Percentiles rank a stretch among this genome's conserved stretches.
These are phyloP conservation scores for Colostygia pectinataria DNA, from an alignment of 2,888 invertebrate species.

Conservation along the genomic window DNA sequence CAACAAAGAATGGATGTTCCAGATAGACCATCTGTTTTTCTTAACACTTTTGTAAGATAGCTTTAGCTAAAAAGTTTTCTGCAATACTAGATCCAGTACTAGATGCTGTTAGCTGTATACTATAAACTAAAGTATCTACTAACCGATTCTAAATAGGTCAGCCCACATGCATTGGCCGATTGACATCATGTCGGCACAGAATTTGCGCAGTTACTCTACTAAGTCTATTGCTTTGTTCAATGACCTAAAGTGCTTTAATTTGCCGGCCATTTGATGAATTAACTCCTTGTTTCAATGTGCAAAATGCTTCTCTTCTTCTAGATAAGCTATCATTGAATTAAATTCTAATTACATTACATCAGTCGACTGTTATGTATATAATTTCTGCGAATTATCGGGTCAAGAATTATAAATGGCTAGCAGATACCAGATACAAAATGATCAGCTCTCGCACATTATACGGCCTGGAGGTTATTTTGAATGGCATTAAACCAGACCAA, in stretches of 20 bases:
- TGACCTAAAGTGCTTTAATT: constrained; percentile 21
- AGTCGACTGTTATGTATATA: constrained; percentile 18
- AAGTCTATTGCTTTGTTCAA: constrained; percentile 27
- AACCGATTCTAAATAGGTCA: constrained; percentile 32
- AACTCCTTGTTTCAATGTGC: constrained; percentile 16
- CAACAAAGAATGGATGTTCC: neutral
- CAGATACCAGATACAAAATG: constrained; percentile 21
- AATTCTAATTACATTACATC: constrained; percentile 22
- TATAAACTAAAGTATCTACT: constrained; percentile 8
- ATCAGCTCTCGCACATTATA: constrained; percentile 17
- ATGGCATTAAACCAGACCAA: constrained; percentile 41
- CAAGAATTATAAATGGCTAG: constrained; percentile 21
- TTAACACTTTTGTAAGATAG: too few relatives aligned
- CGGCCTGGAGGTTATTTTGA: constrained; percentile 42
- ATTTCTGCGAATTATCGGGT: constrained; percentile 24
- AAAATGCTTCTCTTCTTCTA: constrained; percentile 13
- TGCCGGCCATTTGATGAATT: constrained; percentile 18
- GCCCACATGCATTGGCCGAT: constrained; percentile 33
- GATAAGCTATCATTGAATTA: constrained; percentile 23
- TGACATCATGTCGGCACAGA: constrained; percentile 24
- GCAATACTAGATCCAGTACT: constrained; percentile 14
- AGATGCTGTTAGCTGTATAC: constrained; percentile 15
- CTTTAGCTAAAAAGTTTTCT: constrained; percentile 4
- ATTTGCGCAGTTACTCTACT: constrained; percentile 31
- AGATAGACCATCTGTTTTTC: neutral